Base-by-base conservation (phyloP, 2,888 invertebrate genomes). In the Hecatera dysodea region DNA sequence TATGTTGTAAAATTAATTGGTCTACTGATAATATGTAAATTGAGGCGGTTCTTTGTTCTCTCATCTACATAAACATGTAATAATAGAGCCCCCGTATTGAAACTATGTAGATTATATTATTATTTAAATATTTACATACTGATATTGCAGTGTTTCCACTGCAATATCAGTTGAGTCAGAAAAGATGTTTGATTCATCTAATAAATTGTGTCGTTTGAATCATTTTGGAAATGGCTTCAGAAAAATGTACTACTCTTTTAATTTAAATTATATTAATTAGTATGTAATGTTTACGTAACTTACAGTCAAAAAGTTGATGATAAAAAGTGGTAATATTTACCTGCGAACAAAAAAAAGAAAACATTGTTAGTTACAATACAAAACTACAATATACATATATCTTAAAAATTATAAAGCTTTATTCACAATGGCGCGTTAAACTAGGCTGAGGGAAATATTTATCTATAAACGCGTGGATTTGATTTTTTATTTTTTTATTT, bases 1-100 rank as follows among this genome's bases (percentile, higher is more conserved):
- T 91, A 92, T 90, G 89, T 90, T 92, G 92, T 93, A 88, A 91
- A 91, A 93, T 92, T 93, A 94, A 93, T 93, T 93, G 92, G 91
- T 75, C 67, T 66, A 73, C 78, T 88, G 93, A 93, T 93, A 93
- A 92, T 90, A 94, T 94, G 93, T 87, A 88, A 93, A 94, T 94
- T 50, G 68, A 50, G 79, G 87, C 88, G 87, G 77, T 86, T 88
- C 89, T 91, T 90, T 89, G 87, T 88, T 74, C 73, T 74, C 33
- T 74, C 67, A 79, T 78, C 75, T 78, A 64, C 84, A 84, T 86
- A 80, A 83, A 84, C 78, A 86, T 73, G 64, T 72, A 62, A 77
- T 81, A 70, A 74, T 78, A 75, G 71, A 68, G 68, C 53, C 68
- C 57, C 61, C 59, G 71, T 69, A 52, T 77, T 69, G 42, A 62